A percentile compares a stretch with the other conserved stretches of the same genome.
These are phyloP conservation scores for Phaedon cochleariae DNA, from an alignment of 2,888 invertebrate genomes.

Conservation along the genomic window DNA sequence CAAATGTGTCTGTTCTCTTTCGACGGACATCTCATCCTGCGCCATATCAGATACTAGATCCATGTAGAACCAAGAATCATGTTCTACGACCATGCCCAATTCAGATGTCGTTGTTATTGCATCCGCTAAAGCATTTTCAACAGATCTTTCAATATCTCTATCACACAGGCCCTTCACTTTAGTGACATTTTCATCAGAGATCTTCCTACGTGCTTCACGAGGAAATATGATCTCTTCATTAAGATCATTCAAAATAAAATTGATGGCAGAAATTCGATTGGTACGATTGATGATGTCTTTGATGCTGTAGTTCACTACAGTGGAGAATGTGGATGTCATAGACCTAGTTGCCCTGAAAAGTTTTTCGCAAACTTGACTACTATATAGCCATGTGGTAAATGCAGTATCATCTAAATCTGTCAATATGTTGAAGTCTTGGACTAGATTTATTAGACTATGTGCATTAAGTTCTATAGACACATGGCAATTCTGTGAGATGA, in stretches of 20 bases:
- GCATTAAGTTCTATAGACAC: slow-evolving; percentile 30
- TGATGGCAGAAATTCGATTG: slow-evolving; percentile 11
- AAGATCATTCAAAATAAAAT: slow-evolving; percentile 11
- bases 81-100: neutral
- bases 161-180: neutral
- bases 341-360: too few relatives aligned
- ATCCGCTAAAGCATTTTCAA: neutral
- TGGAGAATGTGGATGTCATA: too few relatives aligned
- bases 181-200: neutral
- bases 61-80: too few relatives aligned
- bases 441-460: slow-evolving; percentile 17
- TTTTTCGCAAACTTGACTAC: slow-evolving; percentile 24
- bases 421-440: too few relatives aligned
- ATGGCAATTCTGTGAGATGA: slow-evolving; percentile 25
- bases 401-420: neutral
- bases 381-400: slow-evolving; percentile 1
- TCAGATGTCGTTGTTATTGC: neutral
- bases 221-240: slow-evolving; percentile 13
- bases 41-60: too few relatives aligned
- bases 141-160: neutral
- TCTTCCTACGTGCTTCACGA: slow-evolving; percentile 14
- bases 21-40: too few relatives aligned
- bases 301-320: slow-evolving; percentile 28
- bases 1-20: too few relatives aligned
- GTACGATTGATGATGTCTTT: slow-evolving; percentile 18